These are phyloP conservation scores for Cerceris ruficornis DNA, from an alignment of 2,888 invertebrate genomes.

Conservation along the genomic window DNA sequence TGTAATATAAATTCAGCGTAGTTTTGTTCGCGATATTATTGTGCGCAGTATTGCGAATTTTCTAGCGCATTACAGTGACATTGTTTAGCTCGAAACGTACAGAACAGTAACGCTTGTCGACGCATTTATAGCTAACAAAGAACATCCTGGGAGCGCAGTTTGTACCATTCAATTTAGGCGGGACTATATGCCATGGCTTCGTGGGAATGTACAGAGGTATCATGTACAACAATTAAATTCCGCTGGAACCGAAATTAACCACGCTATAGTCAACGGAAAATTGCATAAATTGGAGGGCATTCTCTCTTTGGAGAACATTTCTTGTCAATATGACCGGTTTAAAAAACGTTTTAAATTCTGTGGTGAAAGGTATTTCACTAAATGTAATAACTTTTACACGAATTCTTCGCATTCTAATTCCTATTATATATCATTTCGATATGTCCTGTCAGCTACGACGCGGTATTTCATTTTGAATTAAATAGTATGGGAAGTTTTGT, in stretches of 20 bases:
- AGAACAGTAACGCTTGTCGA: slow-evolving; percentile 38
- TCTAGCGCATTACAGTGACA: slow-evolving; percentile 12
- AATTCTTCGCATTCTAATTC: too few relatives aligned
- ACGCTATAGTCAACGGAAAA: slow-evolving; percentile 13
- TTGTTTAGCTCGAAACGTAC: slow-evolving; percentile 42
- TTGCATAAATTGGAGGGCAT: background rate
- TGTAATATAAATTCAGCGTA: background rate
- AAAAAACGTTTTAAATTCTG: background rate
- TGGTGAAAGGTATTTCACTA: background rate
- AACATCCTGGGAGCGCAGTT: slow-evolving; percentile 60
- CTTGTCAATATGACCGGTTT: background rate
- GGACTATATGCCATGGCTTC: background rate
- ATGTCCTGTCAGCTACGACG: too few relatives aligned
- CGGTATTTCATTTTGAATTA: too few relatives aligned
- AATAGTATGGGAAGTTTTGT: too few relatives aligned
- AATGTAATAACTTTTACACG: background rate
- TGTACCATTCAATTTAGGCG: slow-evolving; percentile 41
- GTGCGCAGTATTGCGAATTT: background rate
- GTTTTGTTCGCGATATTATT: background rate
- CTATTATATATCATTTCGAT: too few relatives aligned
- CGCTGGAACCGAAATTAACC: slow-evolving; percentile 35
- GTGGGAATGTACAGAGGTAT: slow-evolving; percentile 2
- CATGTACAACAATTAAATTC: slow-evolving; percentile 35
- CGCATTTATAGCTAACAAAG: slow-evolving; percentile 67
- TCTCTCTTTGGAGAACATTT: background rate